A percentile compares a stretch with the other conserved stretches of the same genome.
Conservation (phyloP, 35 echinoderm and acorn worm genomes). For the Hemicentrotus pulcherrimus region DNA sequence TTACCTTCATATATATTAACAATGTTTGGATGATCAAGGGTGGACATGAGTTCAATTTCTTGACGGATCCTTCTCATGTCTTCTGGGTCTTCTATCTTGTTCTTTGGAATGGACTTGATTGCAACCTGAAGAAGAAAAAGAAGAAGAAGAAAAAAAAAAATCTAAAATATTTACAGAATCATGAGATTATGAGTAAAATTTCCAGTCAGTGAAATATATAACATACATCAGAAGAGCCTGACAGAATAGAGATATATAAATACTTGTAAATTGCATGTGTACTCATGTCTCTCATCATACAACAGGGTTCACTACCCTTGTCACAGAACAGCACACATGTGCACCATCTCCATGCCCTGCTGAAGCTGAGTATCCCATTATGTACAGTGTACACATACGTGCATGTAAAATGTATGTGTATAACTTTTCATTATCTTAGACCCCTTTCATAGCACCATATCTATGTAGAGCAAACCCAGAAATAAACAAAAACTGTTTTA, state of each 20-base stretch:
- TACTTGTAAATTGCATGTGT: no score
- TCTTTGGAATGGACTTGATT: constrained; percentile 98
- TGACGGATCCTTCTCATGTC: constrained; percentile 84
- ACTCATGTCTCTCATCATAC: no score
- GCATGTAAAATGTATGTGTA: no score
- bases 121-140: constrained; percentile 75
- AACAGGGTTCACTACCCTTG: no score
- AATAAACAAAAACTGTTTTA: neutral
- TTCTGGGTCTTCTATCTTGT: constrained; percentile 87
- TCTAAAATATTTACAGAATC: neutral
- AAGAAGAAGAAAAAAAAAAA: neutral
- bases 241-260: no score
- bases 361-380: no score
- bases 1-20: constrained; percentile 94
- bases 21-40: constrained; percentile 92
- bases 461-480: neutral
- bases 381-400: no score
- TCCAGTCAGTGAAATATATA: neutral
- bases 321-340: no score
- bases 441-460: no score
- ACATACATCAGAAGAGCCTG: neutral
- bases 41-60: constrained; percentile 96
- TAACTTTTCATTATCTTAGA: no score
- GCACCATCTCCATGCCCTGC: no score
- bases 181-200: neutral